A percentile compares a stretch with the other conserved stretches of the same genome.
These are phyloP conservation scores for Uropetala carovei DNA, from an alignment of 2,888 invertebrate genomes.

Conservation along the genomic window DNA sequence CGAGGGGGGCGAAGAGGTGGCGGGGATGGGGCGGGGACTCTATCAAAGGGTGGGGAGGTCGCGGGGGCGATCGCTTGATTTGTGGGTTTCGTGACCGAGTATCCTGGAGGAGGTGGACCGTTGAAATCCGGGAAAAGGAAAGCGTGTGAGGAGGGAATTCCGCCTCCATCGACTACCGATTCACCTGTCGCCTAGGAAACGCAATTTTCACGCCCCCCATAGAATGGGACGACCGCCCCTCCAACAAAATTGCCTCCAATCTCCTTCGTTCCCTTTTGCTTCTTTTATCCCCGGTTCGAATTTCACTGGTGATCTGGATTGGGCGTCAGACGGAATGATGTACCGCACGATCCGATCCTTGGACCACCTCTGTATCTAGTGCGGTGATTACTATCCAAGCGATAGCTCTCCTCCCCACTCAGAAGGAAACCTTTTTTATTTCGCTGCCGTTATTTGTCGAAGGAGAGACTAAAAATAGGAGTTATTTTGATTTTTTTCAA, in stretches of 20 bases:
- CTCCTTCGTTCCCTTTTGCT: neutral
- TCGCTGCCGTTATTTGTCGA: neutral
- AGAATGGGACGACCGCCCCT: too few species aligned
- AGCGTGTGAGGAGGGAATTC: neutral
- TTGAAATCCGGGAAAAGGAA: neutral
- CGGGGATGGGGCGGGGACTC: neutral
- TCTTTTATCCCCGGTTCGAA: neutral
- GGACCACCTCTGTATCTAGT: neutral
- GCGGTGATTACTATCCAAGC: neutral
- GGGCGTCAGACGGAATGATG: neutral
- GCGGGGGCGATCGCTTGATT: neutral
- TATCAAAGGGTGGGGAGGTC: neutral
- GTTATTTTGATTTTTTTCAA: neutral
- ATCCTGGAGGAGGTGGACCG: neutral
- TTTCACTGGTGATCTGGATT: neutral
- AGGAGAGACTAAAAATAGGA: neutral
- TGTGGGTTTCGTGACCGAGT: constrained; percentile 15
- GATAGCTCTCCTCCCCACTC: neutral
- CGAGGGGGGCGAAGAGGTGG: neutral
- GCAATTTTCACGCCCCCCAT: constrained; percentile 9
- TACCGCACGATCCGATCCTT: too few species aligned
- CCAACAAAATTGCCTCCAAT: neutral
- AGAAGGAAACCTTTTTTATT: neutral
- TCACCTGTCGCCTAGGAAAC: neutral
- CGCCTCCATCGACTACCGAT: constrained; percentile 3